Conservation (phyloP, 2,888 invertebrate species). For the Nymphalis polychloros region DNA sequence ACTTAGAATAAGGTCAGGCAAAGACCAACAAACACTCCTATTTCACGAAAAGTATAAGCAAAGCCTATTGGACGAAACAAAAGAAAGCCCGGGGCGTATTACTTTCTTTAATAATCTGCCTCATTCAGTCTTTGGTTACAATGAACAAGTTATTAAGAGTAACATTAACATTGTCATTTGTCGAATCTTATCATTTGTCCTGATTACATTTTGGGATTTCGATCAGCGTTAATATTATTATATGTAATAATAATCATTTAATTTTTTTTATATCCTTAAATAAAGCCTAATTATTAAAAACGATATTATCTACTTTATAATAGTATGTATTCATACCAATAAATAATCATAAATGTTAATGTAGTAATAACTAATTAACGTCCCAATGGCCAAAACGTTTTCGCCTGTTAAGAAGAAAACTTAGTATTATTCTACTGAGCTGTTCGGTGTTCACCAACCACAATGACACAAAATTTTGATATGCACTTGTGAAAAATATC, state of each 20-base stretch:
- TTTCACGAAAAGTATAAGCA: slow-evolving; percentile 26
- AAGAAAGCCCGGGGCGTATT: slow-evolving; percentile 24
- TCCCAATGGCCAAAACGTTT: too few species aligned
- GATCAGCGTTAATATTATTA: not conserved
- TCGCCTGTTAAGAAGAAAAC: too few species aligned
- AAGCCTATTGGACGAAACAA: slow-evolving; percentile 24
- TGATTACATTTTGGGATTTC: not conserved
- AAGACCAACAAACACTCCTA: slow-evolving; percentile 20
- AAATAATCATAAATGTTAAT: too few species aligned
- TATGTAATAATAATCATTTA: not conserved
- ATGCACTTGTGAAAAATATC: too few species aligned
- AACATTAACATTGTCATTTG: slow-evolving; percentile 19
- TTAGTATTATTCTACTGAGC: too few species aligned
- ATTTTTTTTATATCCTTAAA: too few species aligned
- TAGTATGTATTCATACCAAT: too few species aligned
- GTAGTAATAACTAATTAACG: too few species aligned
- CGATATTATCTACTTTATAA: too few species aligned
- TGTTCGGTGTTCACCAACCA: too few species aligned
- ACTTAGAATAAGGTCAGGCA: slow-evolving; percentile 13
- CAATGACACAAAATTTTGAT: too few species aligned
- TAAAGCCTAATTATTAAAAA: too few species aligned
- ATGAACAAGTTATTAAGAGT: slow-evolving; percentile 20
- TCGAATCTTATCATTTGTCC: slow-evolving; percentile 11
- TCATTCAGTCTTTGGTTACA: slow-evolving; percentile 26
- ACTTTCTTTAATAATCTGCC: slow-evolving; percentile 29